Evolutionary conservation across 1,140 invertebrate genomes (phyloP).

Genomic region (Aphis craccivora): DNA sequence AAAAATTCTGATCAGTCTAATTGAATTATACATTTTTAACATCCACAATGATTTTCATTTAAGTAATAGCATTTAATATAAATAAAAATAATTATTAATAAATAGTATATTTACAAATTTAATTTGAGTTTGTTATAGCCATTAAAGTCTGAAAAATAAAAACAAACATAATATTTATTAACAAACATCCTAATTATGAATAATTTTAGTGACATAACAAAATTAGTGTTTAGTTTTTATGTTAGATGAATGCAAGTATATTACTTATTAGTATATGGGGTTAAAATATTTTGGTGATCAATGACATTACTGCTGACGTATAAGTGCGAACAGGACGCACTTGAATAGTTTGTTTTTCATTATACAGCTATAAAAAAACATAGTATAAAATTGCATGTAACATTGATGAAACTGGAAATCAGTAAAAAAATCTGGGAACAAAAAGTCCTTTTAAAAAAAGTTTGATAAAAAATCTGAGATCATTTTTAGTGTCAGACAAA

Average conservation of each 20-base stretch:
- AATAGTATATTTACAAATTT: background rate
- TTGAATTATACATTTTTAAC: background rate
- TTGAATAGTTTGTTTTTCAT: slow-evolving; percentile 42
- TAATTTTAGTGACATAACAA: background rate
- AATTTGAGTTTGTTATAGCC: background rate
- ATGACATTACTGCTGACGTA: background rate
- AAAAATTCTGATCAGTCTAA: slow-evolving; percentile 13
- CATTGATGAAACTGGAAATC: background rate
- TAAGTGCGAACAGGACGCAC: background rate
- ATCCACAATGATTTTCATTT: background rate
- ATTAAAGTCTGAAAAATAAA: slow-evolving; percentile 20
- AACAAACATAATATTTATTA: background rate
- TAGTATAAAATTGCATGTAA: background rate
- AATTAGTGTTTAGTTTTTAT: background rate
- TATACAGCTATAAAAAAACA: slow-evolving; percentile 41
- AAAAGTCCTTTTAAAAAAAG: too few species aligned
- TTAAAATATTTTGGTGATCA: slow-evolving; percentile 39
- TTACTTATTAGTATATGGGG: slow-evolving; percentile 29
- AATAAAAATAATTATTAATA: background rate
- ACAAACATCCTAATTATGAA: background rate
- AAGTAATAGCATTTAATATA: background rate
- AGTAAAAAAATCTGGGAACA: too few species aligned
- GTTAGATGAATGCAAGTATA: slow-evolving; percentile 28
- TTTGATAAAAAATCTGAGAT: too few species aligned
- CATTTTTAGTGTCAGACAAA: too few species aligned